Evolutionary conservation across 2,797 vertebrate species (phyloP), one percentile per base, ranked within the genome.

Genomic region (Varecia variegata): DNA sequence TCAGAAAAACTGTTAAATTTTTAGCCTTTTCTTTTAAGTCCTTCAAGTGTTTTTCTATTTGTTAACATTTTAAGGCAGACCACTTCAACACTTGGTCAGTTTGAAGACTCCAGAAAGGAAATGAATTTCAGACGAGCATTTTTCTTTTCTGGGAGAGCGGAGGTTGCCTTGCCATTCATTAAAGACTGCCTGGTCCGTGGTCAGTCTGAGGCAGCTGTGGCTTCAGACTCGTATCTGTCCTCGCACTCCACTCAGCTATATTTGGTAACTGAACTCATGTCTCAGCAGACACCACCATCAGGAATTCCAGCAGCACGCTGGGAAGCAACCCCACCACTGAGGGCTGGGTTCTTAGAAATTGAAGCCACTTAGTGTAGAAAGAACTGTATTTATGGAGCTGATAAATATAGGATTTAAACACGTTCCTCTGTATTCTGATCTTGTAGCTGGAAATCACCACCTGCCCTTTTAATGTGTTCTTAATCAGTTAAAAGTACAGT

Each of bases 191-290:
- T 98, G 98, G 97, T 98, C 97, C 76, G 97, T 97, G 82, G 95
- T 96, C 92, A 96, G 96, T 97, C 52, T 91, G 96, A 96, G 98
- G 90, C 70, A 50, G 43, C 54, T 50, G 77, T 92, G 95, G 70
- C 94, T 99, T 98, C 98, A 97, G 97, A 38, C 96, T 98, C 98
- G 98, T 99, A 99, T 99, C 99, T 99, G 99, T 99, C 99, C 98
- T 98, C 98, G 98, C 98, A 98, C 98, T 98, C 98, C 94, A 98
- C 98, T 98, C 97, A 93, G 98, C 99, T 99, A 96, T 96, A 88
- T 94, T 96, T 96, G 95, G 95, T 73, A 96, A 96, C 98, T 98
- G 98, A 99, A 99, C 99, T 99, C 99, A 99, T 98, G 99, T 99
- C 99, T 99, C 99, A 99, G 98, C 98, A 98, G 98, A 93, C 54